A percentile compares a stretch with the other conserved stretches of the same genome.
Evolutionary conservation across 2,888 invertebrate genomes (phyloP).

Genomic region (Mystacides longicornis): DNA sequence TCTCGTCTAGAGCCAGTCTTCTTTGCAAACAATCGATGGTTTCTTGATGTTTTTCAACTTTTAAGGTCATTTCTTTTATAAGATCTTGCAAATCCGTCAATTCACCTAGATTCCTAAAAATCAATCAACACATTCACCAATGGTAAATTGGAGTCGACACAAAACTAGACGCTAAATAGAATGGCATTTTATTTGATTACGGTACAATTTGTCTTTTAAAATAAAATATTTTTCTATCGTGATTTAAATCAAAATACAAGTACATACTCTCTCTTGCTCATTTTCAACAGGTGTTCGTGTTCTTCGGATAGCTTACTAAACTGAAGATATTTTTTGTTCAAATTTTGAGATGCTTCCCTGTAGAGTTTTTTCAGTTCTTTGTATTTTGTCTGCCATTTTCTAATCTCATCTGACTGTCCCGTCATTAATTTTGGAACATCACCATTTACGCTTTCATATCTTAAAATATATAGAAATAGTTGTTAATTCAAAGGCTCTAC

Average conservation of each 20-base stretch:
- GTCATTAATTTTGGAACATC: slow-evolving; percentile 69
- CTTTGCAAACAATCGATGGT: background rate
- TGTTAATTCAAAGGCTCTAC: too few relatives aligned
- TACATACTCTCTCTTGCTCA: slow-evolving; percentile 61
- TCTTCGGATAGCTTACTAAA: slow-evolving; percentile 58
- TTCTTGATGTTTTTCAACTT: background rate
- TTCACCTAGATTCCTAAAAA: slow-evolving; percentile 1
- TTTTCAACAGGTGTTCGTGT: slow-evolving; percentile 59
- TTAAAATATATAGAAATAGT: too few relatives aligned
- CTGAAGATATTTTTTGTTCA: slow-evolving; percentile 64
- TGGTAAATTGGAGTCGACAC: too few relatives aligned
- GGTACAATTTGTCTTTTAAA: too few relatives aligned
- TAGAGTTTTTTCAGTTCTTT: slow-evolving; percentile 58
- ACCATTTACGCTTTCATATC: slow-evolving; percentile 70
- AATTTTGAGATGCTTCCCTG: slow-evolving; percentile 53
- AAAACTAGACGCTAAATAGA: too few relatives aligned
- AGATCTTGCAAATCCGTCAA: background rate
- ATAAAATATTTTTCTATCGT: too few relatives aligned
- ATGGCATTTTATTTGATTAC: too few relatives aligned
- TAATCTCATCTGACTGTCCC: slow-evolving; percentile 70
- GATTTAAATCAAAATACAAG: background rate
- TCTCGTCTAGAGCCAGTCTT: background rate
- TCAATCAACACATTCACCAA: background rate
- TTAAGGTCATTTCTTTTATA: background rate
- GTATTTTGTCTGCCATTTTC: slow-evolving; percentile 61